A percentile compares a stretch with the other conserved stretches of the same genome.
Conservation (phyloP, 2,797 vertebrate species). For the Silurus aristotelis region DNA sequence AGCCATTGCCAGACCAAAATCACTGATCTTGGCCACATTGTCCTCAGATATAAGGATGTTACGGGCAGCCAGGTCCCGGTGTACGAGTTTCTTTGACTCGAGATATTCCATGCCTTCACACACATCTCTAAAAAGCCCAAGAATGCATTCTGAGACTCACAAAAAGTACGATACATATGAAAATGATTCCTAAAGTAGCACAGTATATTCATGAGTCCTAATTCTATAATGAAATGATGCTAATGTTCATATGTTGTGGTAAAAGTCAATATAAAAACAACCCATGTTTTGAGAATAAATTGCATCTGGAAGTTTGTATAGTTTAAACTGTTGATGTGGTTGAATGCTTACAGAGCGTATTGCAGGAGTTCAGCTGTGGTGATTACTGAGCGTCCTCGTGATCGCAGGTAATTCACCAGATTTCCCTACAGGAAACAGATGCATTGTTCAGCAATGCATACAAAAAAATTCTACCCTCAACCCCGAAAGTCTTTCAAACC, state of each 20-base stretch:
- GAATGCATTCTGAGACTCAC: neutral
- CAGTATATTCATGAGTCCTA: neutral
- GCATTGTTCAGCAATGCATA: conserved; percentile 17
- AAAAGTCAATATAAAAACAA: neutral
- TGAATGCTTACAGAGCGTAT: conserved; percentile 82
- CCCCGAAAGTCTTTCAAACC: neutral
- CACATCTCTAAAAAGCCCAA: conserved; percentile 76
- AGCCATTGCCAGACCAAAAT: conserved; percentile 85
- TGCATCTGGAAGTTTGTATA: neutral
- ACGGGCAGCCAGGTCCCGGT: conserved; percentile 89
- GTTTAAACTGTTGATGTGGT: neutral
- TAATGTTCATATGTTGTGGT: neutral
- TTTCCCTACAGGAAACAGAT: conserved; percentile 78
- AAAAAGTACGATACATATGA: neutral
- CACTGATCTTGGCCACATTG: conserved; percentile 85
- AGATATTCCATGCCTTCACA: conserved; percentile 93
- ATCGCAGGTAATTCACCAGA: conserved; percentile 86
- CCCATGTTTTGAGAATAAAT: neutral
- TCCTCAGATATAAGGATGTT: conserved; percentile 88
- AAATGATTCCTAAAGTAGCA: neutral
- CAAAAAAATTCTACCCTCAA: neutral
- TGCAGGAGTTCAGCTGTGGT: conserved; percentile 74
- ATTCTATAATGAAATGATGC: neutral
- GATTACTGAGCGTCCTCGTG: conserved; percentile 79
- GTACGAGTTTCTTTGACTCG: conserved; percentile 87